Evolutionary conservation across 2,113 vertebrate species (phyloP).

Genomic region (Pygathrix nemaeus): DNA sequence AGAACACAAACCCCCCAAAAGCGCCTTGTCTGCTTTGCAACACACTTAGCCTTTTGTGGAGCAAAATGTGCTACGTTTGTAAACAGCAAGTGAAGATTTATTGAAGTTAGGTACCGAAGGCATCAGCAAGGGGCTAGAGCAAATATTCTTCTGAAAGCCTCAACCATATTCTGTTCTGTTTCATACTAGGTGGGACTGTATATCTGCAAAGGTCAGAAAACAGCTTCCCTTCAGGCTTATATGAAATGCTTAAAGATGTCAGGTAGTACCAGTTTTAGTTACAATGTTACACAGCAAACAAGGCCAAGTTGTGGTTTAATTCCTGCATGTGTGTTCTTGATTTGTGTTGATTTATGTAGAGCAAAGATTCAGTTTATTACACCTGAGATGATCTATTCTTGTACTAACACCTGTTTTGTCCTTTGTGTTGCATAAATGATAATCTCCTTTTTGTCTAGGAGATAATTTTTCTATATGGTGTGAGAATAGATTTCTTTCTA

Average conservation of each 20-base stretch:
- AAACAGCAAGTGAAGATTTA: slow-evolving; percentile 50
- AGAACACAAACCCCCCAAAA: background rate
- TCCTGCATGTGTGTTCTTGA: background rate
- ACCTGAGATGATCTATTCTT: slow-evolving; percentile 39
- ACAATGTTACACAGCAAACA: slow-evolving; percentile 13
- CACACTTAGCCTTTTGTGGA: slow-evolving; percentile 12
- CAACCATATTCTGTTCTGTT: slow-evolving; percentile 50
- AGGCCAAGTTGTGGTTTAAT: slow-evolving; percentile 22
- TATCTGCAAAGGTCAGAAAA: slow-evolving; percentile 62
- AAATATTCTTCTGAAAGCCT: slow-evolving; percentile 58
- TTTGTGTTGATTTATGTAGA: slow-evolving; percentile 27
- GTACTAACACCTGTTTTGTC: slow-evolving; percentile 31
- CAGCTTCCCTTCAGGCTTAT: slow-evolving; percentile 20
- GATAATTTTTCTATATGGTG: background rate
- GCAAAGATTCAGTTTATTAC: background rate
- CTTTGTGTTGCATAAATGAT: slow-evolving; percentile 16
- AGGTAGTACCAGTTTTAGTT: slow-evolving; percentile 21
- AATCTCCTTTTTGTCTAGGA: slow-evolving; percentile 31
- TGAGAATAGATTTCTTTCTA: background rate
- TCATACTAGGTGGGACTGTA: slow-evolving; percentile 12
- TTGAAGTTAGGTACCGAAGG: background rate
- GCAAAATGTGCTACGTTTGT: background rate
- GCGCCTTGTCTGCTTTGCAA: background rate
- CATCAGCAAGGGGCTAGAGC: background rate
- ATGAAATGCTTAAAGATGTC: slow-evolving; percentile 9